Base-by-base conservation (phyloP, 2,797 vertebrate species). In the Xenops minutus region DNA sequence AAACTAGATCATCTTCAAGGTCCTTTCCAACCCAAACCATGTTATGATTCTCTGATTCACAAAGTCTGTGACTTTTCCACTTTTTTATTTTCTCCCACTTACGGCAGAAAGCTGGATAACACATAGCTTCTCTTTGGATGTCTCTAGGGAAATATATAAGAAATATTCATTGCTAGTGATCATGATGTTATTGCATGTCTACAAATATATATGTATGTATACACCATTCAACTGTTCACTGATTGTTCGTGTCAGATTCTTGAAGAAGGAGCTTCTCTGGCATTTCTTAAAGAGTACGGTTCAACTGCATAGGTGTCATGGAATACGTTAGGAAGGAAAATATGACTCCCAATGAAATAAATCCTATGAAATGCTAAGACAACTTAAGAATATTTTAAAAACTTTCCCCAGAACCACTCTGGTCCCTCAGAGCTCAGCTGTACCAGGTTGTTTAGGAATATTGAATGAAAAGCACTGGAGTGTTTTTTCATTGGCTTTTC, bases 401-500 rank as follows among this genome's bases (percentile, higher is more conserved):
- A 4, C 7, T 61, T 91, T 15, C 7, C 20, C 85, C 55, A 77
- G 61, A 85, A 85, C 36, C 6, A 13, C n/a, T 34, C 4, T 7
- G 8, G 20, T 81, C 20, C 24, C 37, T 41, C 27, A 59, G 30
- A 77, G 9, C 16, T 74, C 26, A 74, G 2, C 27, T n/a, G 7
- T 56, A 69, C 23, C 34, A 43, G 8, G 27, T 10, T 71, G 16
- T 80, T 84, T 36, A 71, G 62, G 82, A 78, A 68, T 55, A 59
- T 12, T 29, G 26, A 72, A 79, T 17, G n/a, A 79, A 82, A 61
- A 18, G 9, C 27, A 32, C 16, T 19, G 8, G 9, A 44, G 7
- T 4, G 0, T 0, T 16, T 46, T 46, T 59, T 39, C 21, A 1
- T 37, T 85, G 15, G 0, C 4, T 59, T 54, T 26, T 39, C n/a